Evolutionary conservation across 2,797 vertebrate genomes (phyloP), one percentile per base, ranked within the genome.

Genomic region (Myotis vivesi): DNA sequence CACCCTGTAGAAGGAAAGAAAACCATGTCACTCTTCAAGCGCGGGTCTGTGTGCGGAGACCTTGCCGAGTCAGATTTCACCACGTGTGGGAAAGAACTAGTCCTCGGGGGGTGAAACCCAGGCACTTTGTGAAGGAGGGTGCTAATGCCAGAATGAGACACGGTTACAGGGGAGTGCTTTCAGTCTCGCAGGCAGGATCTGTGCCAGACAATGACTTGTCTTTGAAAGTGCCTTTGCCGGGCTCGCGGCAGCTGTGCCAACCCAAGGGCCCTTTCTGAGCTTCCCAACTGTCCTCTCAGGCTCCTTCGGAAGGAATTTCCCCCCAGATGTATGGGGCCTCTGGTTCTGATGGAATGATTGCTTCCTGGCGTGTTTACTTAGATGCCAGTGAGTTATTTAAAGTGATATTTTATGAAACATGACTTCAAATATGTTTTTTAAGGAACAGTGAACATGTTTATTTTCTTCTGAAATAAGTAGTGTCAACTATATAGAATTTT

Each of bases 31-130:
- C 76, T 68, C 64, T 62, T 28, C 44, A 53, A 79, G 66, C 33
- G 33, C 66, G 0, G 51, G 84, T 90, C 91, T 68, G 36, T 82
- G 84, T 79, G 41, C 88, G 59, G 76, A 79, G 97, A 87, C 51
- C 19, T 94, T 44, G 80, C 17, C 46, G 96, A 88, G 91, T 95
- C 94, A 80, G 23, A 86, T 97, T 98, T 97, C 96, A 84, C 96
- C 97, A 97, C 30, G 8, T 95, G 90, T 41, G 76, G 36, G 89
- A 83, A 85, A 68, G 96, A 95, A 93, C 94, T 95, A 92, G 73
- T 64, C 68, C 19, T 3, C 4, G 11, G 41, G 49, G 49, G 36
- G 57, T 88, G 62, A 94, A 68, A 66, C n/a, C 55, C 0, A 68
- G 92, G 89, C 16, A 1, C 85, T 83, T 80, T 82, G 92, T 82